A percentile compares a stretch with the other conserved stretches of the same genome.
Evolutionary conservation across 2,113 vertebrate genomes (phyloP).

Genomic region (Steatornis caripensis): DNA sequence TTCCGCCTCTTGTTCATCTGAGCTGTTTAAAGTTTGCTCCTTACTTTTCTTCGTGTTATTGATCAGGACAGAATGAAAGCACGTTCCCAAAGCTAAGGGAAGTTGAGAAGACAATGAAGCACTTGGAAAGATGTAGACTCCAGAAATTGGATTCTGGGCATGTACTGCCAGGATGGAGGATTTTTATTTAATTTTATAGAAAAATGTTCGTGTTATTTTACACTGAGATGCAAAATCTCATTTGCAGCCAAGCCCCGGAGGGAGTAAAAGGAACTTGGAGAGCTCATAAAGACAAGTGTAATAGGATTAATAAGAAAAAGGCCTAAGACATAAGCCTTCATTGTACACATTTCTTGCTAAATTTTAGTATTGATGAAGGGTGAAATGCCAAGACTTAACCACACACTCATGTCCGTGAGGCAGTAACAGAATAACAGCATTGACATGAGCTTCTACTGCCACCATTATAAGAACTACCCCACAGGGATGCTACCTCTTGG

Average conservation of each 20-base stretch:
- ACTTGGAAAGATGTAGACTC: constrained; percentile 55
- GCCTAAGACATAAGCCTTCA: constrained; percentile 69
- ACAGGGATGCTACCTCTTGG: neutral
- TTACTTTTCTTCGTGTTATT: neutral
- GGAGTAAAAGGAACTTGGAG: constrained; percentile 69
- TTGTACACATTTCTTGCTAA: constrained; percentile 68
- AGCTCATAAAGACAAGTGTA: constrained; percentile 77
- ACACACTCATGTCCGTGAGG: constrained; percentile 36
- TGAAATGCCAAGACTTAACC: constrained; percentile 69
- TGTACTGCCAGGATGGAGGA: constrained; percentile 57
- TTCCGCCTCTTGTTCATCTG: neutral
- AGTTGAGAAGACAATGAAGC: constrained; percentile 56
- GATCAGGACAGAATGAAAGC: constrained; percentile 20
- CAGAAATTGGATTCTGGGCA: constrained; percentile 73
- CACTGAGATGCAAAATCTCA: constrained; percentile 75
- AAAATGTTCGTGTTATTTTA: constrained; percentile 76
- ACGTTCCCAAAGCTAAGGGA: constrained; percentile 5
- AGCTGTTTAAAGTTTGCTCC: constrained; percentile 1
- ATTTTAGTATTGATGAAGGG: constrained; percentile 70
- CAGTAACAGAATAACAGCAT: neutral
- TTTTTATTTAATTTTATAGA: constrained; percentile 80
- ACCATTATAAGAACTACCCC: neutral
- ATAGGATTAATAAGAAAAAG: constrained; percentile 79
- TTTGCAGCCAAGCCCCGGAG: constrained; percentile 71
- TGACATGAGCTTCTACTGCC: neutral